These are phyloP conservation scores for Ricordea florida DNA, from an alignment of 92 coral and sea anemone genomes.

Conservation along the genomic window DNA sequence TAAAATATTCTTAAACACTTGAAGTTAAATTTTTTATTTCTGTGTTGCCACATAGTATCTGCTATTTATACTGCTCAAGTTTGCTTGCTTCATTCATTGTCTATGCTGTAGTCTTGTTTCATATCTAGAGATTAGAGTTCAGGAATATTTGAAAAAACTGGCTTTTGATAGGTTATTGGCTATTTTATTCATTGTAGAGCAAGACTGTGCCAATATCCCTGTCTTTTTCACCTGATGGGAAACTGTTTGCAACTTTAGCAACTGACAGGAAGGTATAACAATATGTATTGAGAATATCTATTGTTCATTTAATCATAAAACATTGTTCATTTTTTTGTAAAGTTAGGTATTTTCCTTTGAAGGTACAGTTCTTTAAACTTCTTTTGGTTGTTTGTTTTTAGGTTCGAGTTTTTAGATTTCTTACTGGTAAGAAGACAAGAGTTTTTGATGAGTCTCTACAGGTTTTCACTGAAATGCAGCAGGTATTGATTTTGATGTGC, in stretches of 20 bases:
- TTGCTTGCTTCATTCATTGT: too few species aligned
- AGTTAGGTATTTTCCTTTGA: not conserved
- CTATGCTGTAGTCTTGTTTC: too few species aligned
- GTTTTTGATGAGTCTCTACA: conserved; percentile 93
- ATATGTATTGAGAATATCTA: not conserved
- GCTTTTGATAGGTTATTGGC: not conserved
- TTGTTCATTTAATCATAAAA: too few species aligned
- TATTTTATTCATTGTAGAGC: conserved; percentile 60
- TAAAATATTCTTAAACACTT: too few species aligned
- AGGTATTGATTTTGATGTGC: conserved; percentile 76
- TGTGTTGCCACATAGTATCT: too few species aligned
- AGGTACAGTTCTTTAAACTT: not conserved
- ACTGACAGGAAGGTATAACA: conserved; percentile 81
- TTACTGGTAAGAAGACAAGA: conserved; percentile 87
- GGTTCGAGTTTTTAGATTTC: conserved; percentile 91
- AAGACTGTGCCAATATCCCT: conserved; percentile 89
- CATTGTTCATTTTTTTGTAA: not conserved
- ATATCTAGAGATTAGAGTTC: too few species aligned
- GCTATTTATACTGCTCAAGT: too few species aligned
- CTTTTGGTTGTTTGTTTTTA: not conserved
- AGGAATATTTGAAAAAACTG: too few species aligned
- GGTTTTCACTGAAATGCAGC: conserved; percentile 95
- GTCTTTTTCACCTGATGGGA: conserved; percentile 94
- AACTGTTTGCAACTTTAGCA: conserved; percentile 91
- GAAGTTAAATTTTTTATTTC: too few species aligned